Conservation (phyloP, 2,113 vertebrate species). For the Epinephelus lanceolatus region DNA sequence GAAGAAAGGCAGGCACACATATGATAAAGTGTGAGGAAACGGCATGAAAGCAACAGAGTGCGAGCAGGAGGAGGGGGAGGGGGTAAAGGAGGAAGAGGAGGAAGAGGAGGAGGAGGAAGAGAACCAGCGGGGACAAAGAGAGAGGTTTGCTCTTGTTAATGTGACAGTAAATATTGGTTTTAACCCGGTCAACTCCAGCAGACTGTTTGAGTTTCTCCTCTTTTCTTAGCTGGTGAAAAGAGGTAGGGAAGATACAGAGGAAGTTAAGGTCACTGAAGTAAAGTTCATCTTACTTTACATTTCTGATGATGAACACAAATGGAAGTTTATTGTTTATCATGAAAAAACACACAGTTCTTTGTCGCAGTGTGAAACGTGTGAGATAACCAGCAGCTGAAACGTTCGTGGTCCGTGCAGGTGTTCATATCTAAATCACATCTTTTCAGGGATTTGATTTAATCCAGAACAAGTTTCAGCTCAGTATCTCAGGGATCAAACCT, state of each 20-base stretch:
- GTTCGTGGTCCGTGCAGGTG: no score
- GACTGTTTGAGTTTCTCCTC: constrained; percentile 75
- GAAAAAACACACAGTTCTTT: no score
- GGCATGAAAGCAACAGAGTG: background rate
- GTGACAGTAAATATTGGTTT: constrained; percentile 81
- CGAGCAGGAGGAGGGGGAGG: background rate
- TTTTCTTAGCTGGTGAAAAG: constrained; percentile 55
- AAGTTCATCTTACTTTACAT: background rate
- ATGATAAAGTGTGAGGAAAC: constrained; percentile 6
- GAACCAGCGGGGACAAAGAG: constrained; percentile 38
- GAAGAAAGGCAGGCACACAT: constrained; percentile 6
- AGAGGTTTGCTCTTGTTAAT: constrained; percentile 68
- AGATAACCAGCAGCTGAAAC: no score
- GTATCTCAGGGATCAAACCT: background rate
- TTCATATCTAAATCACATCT: background rate
- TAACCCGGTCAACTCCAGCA: constrained; percentile 61
- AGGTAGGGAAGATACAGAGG: background rate
- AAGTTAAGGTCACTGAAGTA: constrained; percentile 11
- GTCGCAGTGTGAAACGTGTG: no score
- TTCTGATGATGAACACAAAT: background rate
- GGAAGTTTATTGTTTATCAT: background rate
- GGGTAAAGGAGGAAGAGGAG: background rate
- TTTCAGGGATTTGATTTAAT: constrained; percentile 1
- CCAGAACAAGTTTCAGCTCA: background rate
- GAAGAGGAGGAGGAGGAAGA: background rate